A percentile compares a stretch with the other conserved stretches of the same genome.
These are phyloP conservation scores for Dryobota labecula DNA, from an alignment of 2,888 invertebrate genomes.

Conservation along the genomic window DNA sequence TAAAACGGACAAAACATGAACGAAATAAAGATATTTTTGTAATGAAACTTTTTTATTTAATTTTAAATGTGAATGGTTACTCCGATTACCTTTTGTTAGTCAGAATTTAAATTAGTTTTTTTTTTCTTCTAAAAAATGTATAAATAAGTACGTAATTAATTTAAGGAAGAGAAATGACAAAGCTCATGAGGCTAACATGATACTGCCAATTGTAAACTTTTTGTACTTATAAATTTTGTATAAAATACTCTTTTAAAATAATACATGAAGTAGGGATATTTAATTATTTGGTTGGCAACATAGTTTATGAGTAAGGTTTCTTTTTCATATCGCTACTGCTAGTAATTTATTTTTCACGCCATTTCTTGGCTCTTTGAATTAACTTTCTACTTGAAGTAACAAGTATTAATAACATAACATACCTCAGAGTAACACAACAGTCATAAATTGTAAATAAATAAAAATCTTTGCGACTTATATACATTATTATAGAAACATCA, in stretches of 20 bases:
- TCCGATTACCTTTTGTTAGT: constrained; percentile 89
- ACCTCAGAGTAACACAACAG: constrained; percentile 57
- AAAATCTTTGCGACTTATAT: constrained; percentile 69
- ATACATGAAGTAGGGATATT: constrained; percentile 48
- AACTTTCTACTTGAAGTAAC: constrained; percentile 56
- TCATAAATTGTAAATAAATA: constrained; percentile 66
- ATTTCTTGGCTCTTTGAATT: constrained; percentile 39
- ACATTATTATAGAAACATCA: constrained; percentile 33
- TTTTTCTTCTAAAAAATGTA: constrained; percentile 74
- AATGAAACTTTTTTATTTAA: constrained; percentile 64
- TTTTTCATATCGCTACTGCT: constrained; percentile 46
- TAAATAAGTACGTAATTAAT: constrained; percentile 78
- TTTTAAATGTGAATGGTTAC: constrained; percentile 81
- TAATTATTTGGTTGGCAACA: constrained; percentile 55
- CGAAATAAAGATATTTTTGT: constrained; percentile 63
- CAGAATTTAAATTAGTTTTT: constrained; percentile 80
- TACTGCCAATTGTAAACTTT: constrained; percentile 65
- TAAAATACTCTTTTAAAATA: constrained; percentile 66
- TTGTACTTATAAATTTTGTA: constrained; percentile 63
- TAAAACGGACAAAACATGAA: constrained; percentile 61
- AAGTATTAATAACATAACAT: constrained; percentile 59
- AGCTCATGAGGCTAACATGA: constrained; percentile 85
- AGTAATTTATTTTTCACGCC: constrained; percentile 57
- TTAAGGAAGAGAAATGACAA: constrained; percentile 82
- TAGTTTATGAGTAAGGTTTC: constrained; percentile 59